Evolutionary conservation across 1,140 invertebrate species (phyloP).

Genomic region (Laupala kohalensis): DNA sequence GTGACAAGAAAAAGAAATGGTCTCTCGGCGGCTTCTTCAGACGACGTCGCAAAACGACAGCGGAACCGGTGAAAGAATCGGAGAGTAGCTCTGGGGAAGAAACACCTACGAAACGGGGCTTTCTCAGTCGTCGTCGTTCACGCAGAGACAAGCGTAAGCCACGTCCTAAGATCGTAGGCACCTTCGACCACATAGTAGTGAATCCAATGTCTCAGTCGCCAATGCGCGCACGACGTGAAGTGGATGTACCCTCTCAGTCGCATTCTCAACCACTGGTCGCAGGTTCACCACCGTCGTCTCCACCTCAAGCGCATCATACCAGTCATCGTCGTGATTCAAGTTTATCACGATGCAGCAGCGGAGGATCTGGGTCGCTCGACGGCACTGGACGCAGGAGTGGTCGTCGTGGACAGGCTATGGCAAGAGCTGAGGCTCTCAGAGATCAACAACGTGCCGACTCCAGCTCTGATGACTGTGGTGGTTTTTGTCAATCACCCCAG

Average conservation of each 20-base stretch:
- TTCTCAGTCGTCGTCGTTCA: conserved; percentile 30
- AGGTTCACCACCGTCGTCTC: conserved; percentile 26
- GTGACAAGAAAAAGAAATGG: conserved; percentile 45
- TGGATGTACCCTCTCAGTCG: background rate
- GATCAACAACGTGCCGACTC: conserved; percentile 44
- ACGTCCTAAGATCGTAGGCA: conserved; percentile 19
- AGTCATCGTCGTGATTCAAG: conserved; percentile 8
- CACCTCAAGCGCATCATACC: conserved; percentile 17
- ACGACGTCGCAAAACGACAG: conserved; percentile 42
- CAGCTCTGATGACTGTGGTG: conserved; percentile 57
- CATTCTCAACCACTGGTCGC: conserved; percentile 22
- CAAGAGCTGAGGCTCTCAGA: conserved; percentile 45
- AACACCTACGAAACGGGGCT: conserved; percentile 22
- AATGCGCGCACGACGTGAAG: conserved; percentile 18
- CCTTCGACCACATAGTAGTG: conserved; percentile 26
- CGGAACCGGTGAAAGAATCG: conserved; percentile 24
- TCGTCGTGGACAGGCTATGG: conserved; percentile 44
- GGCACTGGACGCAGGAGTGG: conserved; percentile 27
- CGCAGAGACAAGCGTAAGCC: conserved; percentile 33
- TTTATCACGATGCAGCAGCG: conserved; percentile 17
- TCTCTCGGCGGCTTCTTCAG: conserved; percentile 54
- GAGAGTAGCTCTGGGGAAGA: conserved; percentile 47
- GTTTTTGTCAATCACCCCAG: conserved; percentile 22
- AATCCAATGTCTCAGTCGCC: conserved; percentile 30
- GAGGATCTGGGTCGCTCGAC: conserved; percentile 34